Base-by-base conservation (phyloP, 2,888 invertebrate species). In the Cremastinae sp. region DNA sequence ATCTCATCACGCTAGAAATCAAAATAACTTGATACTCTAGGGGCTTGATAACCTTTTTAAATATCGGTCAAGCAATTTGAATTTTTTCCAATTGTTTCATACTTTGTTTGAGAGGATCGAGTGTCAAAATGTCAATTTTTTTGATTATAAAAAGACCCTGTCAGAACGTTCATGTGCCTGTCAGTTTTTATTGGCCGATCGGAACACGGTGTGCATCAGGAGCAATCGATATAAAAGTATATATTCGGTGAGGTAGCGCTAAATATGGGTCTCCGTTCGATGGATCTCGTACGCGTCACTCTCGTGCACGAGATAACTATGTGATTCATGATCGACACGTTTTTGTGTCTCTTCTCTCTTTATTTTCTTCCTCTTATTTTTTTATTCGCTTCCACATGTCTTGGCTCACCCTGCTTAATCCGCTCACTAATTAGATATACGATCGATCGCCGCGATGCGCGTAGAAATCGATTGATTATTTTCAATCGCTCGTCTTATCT, bases 201-300 rank as follows among this genome's bases (percentile, higher is more conserved):
- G n/a, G n/a, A n/a, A n/a, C n/a, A n/a, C n/a, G n/a, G n/a, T n/a
- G n/a, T n/a, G n/a, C n/a, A n/a, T n/a, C n/a, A 28, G 28, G 35
- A 47, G 47, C 14, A 35, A 47, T 61, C 12, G 47, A 47, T 47
- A 62, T 47, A 51, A 49, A 62, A 20, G 20, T 53, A 35, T 68
- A 49, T 53, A 78, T 75, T 75, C 64, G 78, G 68, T 64, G 53
- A 69, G 69, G 58, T 28, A 65, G 20, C 55, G 62, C 78, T 75
- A 75, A 75, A 78, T 68, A 78, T 75, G 78, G 78, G 43, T 70
- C 69, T 73, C 66, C 43, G 65, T 53, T 49, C 20, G 61, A 69
- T 59, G 64, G 66, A 75, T 75, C 49, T 53, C 55, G 64, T 69
- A 73, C 75, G 62, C 75, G 78, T 78, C 75, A 72, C 53, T 75